Percentiles rank a stretch among this genome's conserved stretches.
phyloP scores from a whole-genome alignment of 2,888 invertebrate genomes.

The Pterostichus madidus region DNA sequence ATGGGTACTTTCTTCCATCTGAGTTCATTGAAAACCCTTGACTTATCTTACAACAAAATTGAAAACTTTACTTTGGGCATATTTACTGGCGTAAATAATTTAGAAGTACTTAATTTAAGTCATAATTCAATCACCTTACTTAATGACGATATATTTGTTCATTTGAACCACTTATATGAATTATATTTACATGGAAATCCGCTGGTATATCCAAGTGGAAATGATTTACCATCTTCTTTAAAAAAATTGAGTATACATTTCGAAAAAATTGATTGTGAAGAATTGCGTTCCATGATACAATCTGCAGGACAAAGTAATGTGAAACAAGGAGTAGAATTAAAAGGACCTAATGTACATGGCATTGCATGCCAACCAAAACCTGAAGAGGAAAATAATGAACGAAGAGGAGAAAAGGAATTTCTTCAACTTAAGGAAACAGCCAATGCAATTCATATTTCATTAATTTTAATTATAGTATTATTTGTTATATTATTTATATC shows the following conservation, averaged over 20 bases:
- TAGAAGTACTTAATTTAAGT: background rate
- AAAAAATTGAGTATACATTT: background rate
- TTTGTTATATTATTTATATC: slow-evolving; percentile 12
- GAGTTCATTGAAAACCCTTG: background rate
- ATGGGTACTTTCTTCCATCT: slow-evolving; percentile 6
- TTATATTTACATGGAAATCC: slow-evolving; percentile 13
- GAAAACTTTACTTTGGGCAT: background rate
- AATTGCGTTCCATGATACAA: background rate
- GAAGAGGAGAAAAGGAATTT: background rate
- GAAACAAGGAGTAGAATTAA: background rate
- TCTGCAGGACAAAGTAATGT: background rate
- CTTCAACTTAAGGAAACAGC: background rate
- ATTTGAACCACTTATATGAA: background rate
- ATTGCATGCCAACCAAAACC: background rate
- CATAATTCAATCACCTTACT: slow-evolving; percentile 3
- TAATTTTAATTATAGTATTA: background rate
- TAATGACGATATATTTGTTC: background rate
- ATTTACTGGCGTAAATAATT: slow-evolving; percentile 7
- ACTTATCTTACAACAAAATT: background rate
- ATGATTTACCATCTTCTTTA: background rate
- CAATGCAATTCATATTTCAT: background rate
- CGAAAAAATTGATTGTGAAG: background rate
- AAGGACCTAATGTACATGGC: background rate
- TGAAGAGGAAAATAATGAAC: background rate
- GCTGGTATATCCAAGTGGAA: background rate